A percentile compares a stretch with the other conserved stretches of the same genome.
Evolutionary conservation across 2,888 invertebrate genomes (phyloP).

Genomic region (Eristalis tenax): DNA sequence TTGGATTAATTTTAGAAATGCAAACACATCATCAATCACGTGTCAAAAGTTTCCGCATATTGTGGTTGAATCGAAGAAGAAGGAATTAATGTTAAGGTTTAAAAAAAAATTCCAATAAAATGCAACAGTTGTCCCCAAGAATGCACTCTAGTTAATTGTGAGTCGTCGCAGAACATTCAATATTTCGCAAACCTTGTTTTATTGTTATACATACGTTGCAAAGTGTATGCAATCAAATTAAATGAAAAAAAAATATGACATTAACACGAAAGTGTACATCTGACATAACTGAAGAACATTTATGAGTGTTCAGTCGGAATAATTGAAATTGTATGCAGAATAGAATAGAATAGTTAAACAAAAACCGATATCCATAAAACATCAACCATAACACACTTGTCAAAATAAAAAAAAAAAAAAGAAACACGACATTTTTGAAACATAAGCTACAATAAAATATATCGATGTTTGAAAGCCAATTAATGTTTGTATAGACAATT

Average conservation of each 20-base stretch:
- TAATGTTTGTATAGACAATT: slow-evolving; percentile 4
- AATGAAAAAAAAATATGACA: no score
- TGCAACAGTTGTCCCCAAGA: neutral
- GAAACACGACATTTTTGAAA: neutral
- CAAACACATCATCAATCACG: slow-evolving; percentile 70
- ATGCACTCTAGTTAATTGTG: neutral
- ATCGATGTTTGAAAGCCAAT: neutral
- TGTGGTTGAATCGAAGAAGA: neutral
- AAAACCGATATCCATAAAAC: neutral
- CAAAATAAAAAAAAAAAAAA: neutral
- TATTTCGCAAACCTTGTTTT: no score
- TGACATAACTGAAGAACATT: neutral
- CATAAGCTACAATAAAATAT: neutral
- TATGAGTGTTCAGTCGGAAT: neutral
- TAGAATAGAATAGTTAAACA: neutral
- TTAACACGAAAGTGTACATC: no score
- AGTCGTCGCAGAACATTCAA: neutral
- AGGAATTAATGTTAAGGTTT: no score
- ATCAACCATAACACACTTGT: neutral
- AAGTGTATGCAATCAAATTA: no score
- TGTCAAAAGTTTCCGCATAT: slow-evolving; percentile 50
- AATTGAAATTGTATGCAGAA: neutral
- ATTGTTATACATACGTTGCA: no score
- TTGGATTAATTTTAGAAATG: slow-evolving; percentile 68
- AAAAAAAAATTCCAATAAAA: neutral